Base-by-base conservation (phyloP, 2,888 invertebrate genomes). In the Melipona beecheii region DNA sequence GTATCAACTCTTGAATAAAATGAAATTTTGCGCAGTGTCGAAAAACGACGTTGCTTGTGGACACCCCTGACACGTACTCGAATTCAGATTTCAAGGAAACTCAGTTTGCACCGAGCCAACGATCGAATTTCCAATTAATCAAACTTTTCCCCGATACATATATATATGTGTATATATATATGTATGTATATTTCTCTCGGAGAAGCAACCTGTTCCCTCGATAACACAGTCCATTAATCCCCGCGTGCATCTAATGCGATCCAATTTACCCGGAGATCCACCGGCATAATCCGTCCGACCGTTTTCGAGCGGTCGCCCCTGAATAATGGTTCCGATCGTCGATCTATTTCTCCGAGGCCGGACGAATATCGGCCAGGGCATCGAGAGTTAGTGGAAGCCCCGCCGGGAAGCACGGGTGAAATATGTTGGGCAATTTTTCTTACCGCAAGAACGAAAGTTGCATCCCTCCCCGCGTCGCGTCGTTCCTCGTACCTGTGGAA, bases 401-500 rank as follows among this genome's bases (percentile, higher is more conserved):
- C 76, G 83, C 70, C 83, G 83, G 69, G 84, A 89, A 81, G 76
- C 77, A 82, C 70, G 58, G 79, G 86, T 93, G 91, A 93, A 90
- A 91, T 92, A 92, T 92, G 90, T 77, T 75, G 85, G 83, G 91
- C 87, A 89, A 92, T 93, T 93, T 93, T 93, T 93, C 93, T 91
- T 89, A 84, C 89, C 80, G 17, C 60, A 6, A 6, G 60, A 31
- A 86, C 90, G 91, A 93, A 93, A 93, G 92, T 92, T 90, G 78
- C 80, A 79, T 79, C 83, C 83, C 21, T 56, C 49, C 60, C 9
- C 43, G 43, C 43, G 9, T 9, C 43, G 9, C 43, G 43, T 43
- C 43, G 43, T 78, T 15, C 62, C 50, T 60, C 17, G 49, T 84
- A 79, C 77, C 83, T 50, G 68, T 24, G 68, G 70, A 68, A 77